Evolutionary conservation across 2,797 vertebrate genomes (phyloP), one percentile per base, ranked within the genome.

Genomic region (Oreochromis grahami): DNA sequence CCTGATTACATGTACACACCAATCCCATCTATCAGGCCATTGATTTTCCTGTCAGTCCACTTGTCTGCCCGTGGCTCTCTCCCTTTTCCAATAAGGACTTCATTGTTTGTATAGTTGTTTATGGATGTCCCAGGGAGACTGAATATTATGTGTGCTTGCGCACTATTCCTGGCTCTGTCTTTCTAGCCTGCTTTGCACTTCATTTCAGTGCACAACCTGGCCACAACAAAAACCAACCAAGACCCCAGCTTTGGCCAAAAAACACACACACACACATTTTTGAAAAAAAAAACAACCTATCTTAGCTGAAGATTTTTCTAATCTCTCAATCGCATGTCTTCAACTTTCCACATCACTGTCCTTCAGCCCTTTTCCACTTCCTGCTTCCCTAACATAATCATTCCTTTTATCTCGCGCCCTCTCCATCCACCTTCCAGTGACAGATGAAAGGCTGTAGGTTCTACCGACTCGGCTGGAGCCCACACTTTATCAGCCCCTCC

Each of bases 401-500:
- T 83, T 85, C 36, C 84, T 93, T 92, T 92, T 81, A 86, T 92
- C 77, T 77, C 3, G 2, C 38, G 19, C 79, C 78, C 52, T 90
- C 86, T 85, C 82, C 91, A 87, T 88, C 91, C 90, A 56, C 89
- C 88, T 79, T 56, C 78, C 63, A 36, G 87, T 91, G 94, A 93
- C 94, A 93, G 92, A 93, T 92, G 91, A 90, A 89, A 83, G 88
- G 87, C 92, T 86, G 86, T 86, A 87, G 93, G 86, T 95, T 94
- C 93, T 93, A 92, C 95, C 92, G 90, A 97, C 96, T 97, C 96
- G 95, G 97, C 95, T 96, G 96, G 96, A 97, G 93, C 91, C 94
- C 95, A 95, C 97, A 94, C 94, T 97, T 96, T 97, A 97, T 97
- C 95, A 96, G 96, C 94, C 94, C 96, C 94, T 92, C 93, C 89